phyloP scores from a whole-genome alignment of 2,797 vertebrate genomes.

The Acrossocheilus wenchowensis region DNA sequence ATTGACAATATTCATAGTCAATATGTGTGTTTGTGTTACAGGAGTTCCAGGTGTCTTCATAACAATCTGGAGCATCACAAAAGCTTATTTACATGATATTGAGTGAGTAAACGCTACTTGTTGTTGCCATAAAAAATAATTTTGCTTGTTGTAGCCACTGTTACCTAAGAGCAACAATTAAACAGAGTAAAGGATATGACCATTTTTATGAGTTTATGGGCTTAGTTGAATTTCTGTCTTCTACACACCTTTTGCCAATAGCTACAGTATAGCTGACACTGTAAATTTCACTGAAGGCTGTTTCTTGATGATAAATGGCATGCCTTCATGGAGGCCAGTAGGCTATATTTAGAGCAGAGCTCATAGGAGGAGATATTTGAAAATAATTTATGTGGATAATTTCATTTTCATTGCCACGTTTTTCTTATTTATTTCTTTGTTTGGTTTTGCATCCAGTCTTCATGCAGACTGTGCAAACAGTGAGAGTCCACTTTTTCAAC shows the following conservation, averaged over 20 bases:
- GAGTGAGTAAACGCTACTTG: slow-evolving; percentile 70
- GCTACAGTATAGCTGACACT: slow-evolving; percentile 12
- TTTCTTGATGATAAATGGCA: slow-evolving; percentile 43
- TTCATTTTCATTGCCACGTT: neutral
- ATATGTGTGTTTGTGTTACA: slow-evolving; percentile 63
- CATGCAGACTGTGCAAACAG: neutral
- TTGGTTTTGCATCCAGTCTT: slow-evolving; percentile 3
- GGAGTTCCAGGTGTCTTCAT: slow-evolving; percentile 89
- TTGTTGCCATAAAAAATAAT: neutral
- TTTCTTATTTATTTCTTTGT: neutral
- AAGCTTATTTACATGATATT: slow-evolving; percentile 78
- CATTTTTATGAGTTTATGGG: neutral
- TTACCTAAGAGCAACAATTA: neutral
- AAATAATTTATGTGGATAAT: slow-evolving; percentile 1
- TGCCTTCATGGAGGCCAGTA: slow-evolving; percentile 31
- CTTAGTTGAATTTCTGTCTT: slow-evolving; percentile 2
- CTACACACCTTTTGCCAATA: neutral
- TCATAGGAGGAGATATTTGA: neutral
- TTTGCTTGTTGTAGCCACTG: neutral
- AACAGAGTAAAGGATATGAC: neutral
- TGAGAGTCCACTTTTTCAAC: neutral
- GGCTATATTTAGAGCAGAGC: slow-evolving; percentile 43
- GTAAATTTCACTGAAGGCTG: slow-evolving; percentile 25
- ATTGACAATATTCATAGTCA: neutral
- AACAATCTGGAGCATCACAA: slow-evolving; percentile 85